Evolutionary conservation across 2,888 invertebrate genomes (phyloP).

Genomic region (Acleris cristana): DNA sequence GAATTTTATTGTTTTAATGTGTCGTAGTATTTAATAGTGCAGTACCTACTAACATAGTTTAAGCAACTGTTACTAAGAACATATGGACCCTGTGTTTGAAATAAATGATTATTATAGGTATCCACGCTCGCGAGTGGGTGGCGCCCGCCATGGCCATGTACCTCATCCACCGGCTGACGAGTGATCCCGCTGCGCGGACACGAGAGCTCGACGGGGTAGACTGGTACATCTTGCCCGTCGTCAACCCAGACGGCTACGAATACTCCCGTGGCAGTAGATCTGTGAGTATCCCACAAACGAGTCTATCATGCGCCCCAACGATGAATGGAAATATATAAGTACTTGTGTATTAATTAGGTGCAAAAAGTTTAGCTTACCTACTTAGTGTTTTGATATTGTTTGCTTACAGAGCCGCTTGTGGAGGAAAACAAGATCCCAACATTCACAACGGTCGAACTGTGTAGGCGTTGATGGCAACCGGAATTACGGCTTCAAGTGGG

Average conservation of each 20-base stretch:
- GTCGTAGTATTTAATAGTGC: no score
- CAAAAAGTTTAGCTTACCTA: not conserved
- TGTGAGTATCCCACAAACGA: conserved; percentile 38
- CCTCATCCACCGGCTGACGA: conserved; percentile 80
- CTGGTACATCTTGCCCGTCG: conserved; percentile 87
- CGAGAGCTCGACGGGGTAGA: conserved; percentile 83
- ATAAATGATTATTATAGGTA: no score
- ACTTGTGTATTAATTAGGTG: no score
- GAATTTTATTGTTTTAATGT: no score
- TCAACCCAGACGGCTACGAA: conserved; percentile 90
- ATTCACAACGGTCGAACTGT: conserved; percentile 60
- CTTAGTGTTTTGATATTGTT: not conserved
- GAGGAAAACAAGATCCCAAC: conserved; percentile 84
- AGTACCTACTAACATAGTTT: no score
- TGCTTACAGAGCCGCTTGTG: conserved; percentile 83
- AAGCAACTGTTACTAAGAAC: no score
- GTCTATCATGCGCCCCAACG: no score
- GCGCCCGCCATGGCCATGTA: conserved; percentile 85
- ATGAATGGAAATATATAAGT: no score
- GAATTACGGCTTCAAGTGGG: conserved; percentile 88
- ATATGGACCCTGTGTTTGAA: no score
- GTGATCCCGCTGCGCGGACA: conserved; percentile 56
- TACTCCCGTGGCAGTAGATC: conserved; percentile 71
- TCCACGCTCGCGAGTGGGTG: conserved; percentile 87
- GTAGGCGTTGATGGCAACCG: conserved; percentile 87